Conservation (phyloP, 1,140 invertebrate genomes). For the Pseudoatta argentina region DNA sequence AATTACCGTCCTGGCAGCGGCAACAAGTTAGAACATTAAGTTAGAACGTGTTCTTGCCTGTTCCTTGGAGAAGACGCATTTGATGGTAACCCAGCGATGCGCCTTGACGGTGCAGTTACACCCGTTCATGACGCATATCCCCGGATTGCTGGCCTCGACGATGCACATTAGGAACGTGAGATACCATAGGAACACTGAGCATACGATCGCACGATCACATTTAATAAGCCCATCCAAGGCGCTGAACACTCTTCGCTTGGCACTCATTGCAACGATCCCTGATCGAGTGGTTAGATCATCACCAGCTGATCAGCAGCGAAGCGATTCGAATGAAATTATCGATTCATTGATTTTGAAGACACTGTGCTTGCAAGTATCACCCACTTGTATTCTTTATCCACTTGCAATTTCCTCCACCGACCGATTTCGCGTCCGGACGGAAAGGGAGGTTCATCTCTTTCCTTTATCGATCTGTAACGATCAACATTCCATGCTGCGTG, state of each 20-base stretch:
- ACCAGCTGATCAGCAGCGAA: conserved; percentile 40
- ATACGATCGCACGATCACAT: conserved; percentile 81
- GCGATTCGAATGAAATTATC: background rate
- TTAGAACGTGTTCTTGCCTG: conserved; percentile 83
- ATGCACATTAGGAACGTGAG: conserved; percentile 70
- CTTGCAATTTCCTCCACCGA: background rate
- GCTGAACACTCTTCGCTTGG: conserved; percentile 63
- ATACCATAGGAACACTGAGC: conserved; percentile 80
- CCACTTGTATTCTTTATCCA: conserved; percentile 19
- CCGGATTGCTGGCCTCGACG: conserved; percentile 75
- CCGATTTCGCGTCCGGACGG: background rate
- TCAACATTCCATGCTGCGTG: background rate
- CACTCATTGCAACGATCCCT: conserved; percentile 61
- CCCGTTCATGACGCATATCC: conserved; percentile 87
- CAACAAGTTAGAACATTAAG: conserved; percentile 30
- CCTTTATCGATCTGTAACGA: conserved; percentile 4
- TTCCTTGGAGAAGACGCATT: conserved; percentile 88
- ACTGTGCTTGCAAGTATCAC: background rate
- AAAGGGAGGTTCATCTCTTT: conserved; percentile 11
- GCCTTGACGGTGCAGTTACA: conserved; percentile 88
- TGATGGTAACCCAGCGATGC: conserved; percentile 88
- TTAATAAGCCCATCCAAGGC: conserved; percentile 66
- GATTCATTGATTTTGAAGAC: background rate
- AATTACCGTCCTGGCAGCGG: background rate
- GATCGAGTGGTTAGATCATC: conserved; percentile 62